Evolutionary conservation across 2,888 invertebrate genomes (phyloP).

Genomic region (Troides aeacus): DNA sequence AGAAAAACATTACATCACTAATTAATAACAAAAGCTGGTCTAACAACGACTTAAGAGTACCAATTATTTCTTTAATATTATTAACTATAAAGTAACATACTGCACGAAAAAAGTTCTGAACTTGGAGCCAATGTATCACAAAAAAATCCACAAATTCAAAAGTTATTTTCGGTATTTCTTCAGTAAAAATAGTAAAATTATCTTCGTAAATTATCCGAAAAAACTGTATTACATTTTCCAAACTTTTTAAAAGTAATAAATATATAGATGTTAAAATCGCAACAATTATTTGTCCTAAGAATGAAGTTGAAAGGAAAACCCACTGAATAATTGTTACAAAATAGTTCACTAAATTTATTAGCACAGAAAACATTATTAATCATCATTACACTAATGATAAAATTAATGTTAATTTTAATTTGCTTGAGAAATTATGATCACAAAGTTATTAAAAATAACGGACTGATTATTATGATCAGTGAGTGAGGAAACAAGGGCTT

Average conservation of each 20-base stretch:
- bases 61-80: slow-evolving; percentile 41
- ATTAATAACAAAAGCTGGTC: slow-evolving; percentile 44
- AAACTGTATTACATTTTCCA: slow-evolving; percentile 50
- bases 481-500: no score
- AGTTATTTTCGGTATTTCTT: slow-evolving; percentile 56
- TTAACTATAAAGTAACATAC: slow-evolving; percentile 40
- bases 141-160: slow-evolving; percentile 33
- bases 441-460: no score
- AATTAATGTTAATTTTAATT: not conserved
- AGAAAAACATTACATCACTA: slow-evolving; percentile 50
- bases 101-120: slow-evolving; percentile 44
- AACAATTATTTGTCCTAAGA: slow-evolving; percentile 63
- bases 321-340: slow-evolving; percentile 54
- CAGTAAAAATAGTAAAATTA: slow-evolving; percentile 60
- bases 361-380: slow-evolving; percentile 60
- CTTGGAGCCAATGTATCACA: slow-evolving; percentile 30
- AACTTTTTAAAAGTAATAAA: slow-evolving; percentile 41
- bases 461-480: no score
- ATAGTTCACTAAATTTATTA: slow-evolving; percentile 59
- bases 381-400: slow-evolving; percentile 10
- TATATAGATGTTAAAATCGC: slow-evolving; percentile 46
- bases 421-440: no score
- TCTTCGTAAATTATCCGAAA: slow-evolving; percentile 72
- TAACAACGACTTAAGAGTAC: slow-evolving; percentile 43
- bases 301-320: slow-evolving; percentile 54